A percentile compares a stretch with the other conserved stretches of the same genome.
These are phyloP conservation scores for Chromis chromis DNA, from an alignment of 2,797 vertebrate species.

Conservation along the genomic window DNA sequence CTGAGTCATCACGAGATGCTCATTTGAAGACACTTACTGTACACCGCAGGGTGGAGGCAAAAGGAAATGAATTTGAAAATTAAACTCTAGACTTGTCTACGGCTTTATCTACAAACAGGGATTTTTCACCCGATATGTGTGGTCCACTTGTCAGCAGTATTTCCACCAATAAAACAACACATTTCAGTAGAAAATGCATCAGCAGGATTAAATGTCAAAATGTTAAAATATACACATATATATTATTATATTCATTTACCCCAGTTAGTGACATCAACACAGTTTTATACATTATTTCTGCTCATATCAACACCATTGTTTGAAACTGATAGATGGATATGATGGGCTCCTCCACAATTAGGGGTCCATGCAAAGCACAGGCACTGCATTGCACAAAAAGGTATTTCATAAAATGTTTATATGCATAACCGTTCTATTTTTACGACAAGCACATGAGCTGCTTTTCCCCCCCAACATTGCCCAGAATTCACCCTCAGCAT, in stretches of 20 bases:
- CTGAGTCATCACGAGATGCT: constrained; percentile 31
- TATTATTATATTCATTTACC: not conserved
- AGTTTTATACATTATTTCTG: not conserved
- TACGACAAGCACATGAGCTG: constrained; percentile 30
- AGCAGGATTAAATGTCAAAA: constrained; percentile 3
- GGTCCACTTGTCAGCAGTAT: not conserved
- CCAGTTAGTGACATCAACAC: not conserved
- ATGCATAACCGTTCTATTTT: constrained; percentile 38
- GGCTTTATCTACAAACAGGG: constrained; percentile 12
- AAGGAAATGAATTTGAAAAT: constrained; percentile 32
- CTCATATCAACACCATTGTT: not conserved
- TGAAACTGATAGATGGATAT: not conserved
- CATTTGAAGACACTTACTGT: constrained; percentile 42
- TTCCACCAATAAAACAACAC: not conserved
- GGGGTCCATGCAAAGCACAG: not conserved
- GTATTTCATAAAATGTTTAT: constrained; percentile 11
- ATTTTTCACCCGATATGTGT: not conserved
- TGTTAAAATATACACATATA: not conserved
- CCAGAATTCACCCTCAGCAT: constrained; percentile 40
- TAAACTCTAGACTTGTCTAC: constrained; percentile 16
- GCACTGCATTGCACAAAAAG: constrained; percentile 6
- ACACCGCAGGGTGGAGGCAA: constrained; percentile 29
- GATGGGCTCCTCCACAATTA: not conserved
- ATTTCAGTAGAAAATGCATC: constrained; percentile 8
- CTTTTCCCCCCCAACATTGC: not conserved